Percentiles rank a stretch among this genome's conserved stretches.
phyloP scores from a whole-genome alignment of 1,140 invertebrate species.

The Drosophila sucinea region DNA sequence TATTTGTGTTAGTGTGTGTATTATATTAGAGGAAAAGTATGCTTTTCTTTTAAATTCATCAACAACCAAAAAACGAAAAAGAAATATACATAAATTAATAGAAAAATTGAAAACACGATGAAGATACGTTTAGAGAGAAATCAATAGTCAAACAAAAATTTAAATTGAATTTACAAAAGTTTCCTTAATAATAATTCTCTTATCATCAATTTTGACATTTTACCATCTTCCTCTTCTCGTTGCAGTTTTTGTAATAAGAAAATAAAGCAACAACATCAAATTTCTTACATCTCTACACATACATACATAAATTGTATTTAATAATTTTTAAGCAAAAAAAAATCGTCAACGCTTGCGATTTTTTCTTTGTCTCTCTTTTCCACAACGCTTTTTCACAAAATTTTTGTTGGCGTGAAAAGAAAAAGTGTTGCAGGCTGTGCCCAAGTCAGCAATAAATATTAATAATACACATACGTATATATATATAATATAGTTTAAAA shows the following conservation, averaged over 20 bases:
- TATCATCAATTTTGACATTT: conserved; percentile 46
- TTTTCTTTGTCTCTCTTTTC: conserved; percentile 53
- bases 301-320: background rate
- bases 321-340: conserved; percentile 41
- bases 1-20: conserved; percentile 68
- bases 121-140: background rate
- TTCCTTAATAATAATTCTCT: conserved; percentile 30
- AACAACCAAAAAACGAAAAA: conserved; percentile 2
- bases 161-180: conserved; percentile 1
- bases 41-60: conserved; percentile 45
- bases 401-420: conserved; percentile 54
- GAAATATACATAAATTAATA: background rate
- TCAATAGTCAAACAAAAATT: background rate
- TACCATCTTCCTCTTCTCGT: conserved; percentile 59
- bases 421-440: conserved; percentile 61
- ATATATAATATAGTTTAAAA: conserved; percentile 45
- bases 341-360: conserved; percentile 59
- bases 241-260: conserved; percentile 68
- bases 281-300: background rate
- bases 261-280: conserved; percentile 32
- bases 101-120: background rate
- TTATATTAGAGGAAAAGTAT: conserved; percentile 52
- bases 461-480: conserved; percentile 18
- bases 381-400: conserved; percentile 34
- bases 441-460: conserved; percentile 46